Conservation (phyloP, 2,113 vertebrate genomes). For the Dinomys branickii region DNA sequence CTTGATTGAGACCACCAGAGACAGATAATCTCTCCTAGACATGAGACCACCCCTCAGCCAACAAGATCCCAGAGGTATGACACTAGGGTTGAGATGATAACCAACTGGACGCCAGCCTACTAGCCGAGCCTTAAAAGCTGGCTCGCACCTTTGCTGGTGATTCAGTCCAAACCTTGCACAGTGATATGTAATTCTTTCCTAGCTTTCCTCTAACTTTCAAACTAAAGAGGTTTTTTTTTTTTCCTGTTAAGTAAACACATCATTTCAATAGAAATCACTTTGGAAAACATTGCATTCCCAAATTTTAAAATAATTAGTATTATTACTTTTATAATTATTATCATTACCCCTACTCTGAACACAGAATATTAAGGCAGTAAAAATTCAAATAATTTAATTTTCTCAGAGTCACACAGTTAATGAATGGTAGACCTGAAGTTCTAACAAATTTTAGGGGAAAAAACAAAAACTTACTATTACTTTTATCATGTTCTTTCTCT, state of each 20-base stretch:
- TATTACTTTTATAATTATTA: not conserved
- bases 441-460: not conserved
- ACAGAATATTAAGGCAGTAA: not conserved
- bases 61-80: not conserved
- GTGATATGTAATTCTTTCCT: not conserved
- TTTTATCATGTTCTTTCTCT: not conserved
- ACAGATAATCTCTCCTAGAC: not conserved
- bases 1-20: not conserved
- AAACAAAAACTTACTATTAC: not conserved
- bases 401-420: not conserved
- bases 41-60: not conserved
- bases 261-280: not conserved
- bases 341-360: not conserved
- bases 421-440: not conserved
- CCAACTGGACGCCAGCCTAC: not conserved
- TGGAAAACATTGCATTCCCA: not conserved
- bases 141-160: not conserved
- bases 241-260: not conserved
- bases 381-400: not conserved
- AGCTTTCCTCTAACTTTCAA: not conserved
- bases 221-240: not conserved
- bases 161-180: not conserved
- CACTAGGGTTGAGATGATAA: not conserved
- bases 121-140: not conserved
- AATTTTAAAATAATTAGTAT: not conserved